Conservation (phyloP, 2,113 vertebrate genomes). For the Hepsetus odoe region DNA sequence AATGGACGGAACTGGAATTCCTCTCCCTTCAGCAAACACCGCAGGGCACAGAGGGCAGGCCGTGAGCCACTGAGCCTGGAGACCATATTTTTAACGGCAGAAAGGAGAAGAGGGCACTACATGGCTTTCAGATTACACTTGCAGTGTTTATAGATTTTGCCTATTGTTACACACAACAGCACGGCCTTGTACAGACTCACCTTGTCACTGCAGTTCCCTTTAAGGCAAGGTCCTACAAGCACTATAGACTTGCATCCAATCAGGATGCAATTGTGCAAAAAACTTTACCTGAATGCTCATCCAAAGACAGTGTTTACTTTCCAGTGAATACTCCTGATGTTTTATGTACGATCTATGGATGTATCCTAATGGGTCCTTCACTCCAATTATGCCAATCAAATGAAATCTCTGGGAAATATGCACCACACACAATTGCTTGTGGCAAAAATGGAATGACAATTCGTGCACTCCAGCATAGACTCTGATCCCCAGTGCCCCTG, state of each 20-base stretch:
- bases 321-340: no score
- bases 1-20: constrained; percentile 66
- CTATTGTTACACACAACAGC: constrained; percentile 21
- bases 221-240: neutral
- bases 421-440: neutral
- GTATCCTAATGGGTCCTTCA: neutral
- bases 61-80: neutral
- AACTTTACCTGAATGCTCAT: neutral
- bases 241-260: neutral
- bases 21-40: constrained; percentile 56
- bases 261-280: neutral
- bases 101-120: constrained; percentile 4
- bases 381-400: neutral
- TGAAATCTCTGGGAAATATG: neutral
- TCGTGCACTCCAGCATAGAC: neutral
- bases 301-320: no score
- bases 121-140: constrained; percentile 9
- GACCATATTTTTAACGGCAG: neutral
- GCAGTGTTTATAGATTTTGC: constrained; percentile 10
- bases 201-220: neutral
- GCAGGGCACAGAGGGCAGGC: constrained; percentile 29
- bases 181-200: neutral
- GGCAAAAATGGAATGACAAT: neutral
- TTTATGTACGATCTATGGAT: neutral
- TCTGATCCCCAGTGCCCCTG: neutral